Evolutionary conservation across 2,888 invertebrate genomes (phyloP).

Genomic region (Pollenia griseotomentosa): DNA sequence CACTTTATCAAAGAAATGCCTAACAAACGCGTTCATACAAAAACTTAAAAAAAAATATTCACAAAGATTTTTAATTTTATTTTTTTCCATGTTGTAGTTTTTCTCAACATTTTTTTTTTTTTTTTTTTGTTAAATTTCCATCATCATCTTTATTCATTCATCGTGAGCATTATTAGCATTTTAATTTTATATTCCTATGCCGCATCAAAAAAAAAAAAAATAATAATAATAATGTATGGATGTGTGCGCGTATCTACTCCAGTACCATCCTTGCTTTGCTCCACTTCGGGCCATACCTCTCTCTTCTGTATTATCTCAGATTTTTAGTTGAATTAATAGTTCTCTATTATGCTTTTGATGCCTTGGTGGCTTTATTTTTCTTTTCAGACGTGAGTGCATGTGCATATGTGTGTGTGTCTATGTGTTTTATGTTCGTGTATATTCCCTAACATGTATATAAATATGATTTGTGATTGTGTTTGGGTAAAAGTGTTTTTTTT

Average conservation of each 20-base stretch:
- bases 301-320: not conserved
- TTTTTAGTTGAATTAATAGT: slow-evolving; percentile 39
- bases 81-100: not conserved
- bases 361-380: not conserved
- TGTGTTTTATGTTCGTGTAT: too few species aligned
- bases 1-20: not conserved
- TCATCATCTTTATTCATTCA: slow-evolving; percentile 6
- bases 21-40: not conserved
- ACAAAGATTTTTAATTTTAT: slow-evolving; percentile 7
- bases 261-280: too few species aligned
- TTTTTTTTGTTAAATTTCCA: not conserved
- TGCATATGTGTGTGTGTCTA: not conserved
- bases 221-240: not conserved
- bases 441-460: too few species aligned
- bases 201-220: slow-evolving; percentile 20
- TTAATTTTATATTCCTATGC: slow-evolving; percentile 53
- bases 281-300: not conserved
- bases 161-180: slow-evolving; percentile 47
- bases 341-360: slow-evolving; percentile 2
- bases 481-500: slow-evolving; percentile 19
- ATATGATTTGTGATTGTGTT: slow-evolving; percentile 39
- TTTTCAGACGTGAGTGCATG: not conserved
- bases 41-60: not conserved
- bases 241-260: not conserved
- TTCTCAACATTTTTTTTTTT: not conserved